Evolutionary conservation across 2,797 vertebrate species (phyloP).

Genomic region (Sebastes ruberrimus): DNA sequence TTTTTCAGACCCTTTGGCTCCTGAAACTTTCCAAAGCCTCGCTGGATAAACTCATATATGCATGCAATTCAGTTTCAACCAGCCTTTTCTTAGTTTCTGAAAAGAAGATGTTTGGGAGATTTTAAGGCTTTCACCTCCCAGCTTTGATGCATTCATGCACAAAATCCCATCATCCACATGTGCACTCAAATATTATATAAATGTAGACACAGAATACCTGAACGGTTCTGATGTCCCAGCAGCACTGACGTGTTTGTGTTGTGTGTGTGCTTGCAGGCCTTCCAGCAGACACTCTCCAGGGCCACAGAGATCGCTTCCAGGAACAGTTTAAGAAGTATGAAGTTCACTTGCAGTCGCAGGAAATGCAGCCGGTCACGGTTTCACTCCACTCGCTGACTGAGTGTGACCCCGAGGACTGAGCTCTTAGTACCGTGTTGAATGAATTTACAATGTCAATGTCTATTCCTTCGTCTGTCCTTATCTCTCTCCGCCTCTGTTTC

Average conservation of each 20-base stretch:
- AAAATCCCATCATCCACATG: neutral
- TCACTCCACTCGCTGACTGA: neutral
- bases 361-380: conserved; percentile 4
- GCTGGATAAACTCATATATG: neutral
- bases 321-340: conserved; percentile 97
- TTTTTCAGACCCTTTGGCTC: neutral
- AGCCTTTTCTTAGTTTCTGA: neutral
- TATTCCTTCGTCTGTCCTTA: neutral
- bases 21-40: neutral
- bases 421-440: conserved; percentile 5
- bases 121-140: neutral
- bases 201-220: neutral
- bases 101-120: neutral
- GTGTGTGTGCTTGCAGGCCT: conserved; percentile 85
- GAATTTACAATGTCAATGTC: neutral
- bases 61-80: neutral
- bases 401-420: conserved; percentile 6
- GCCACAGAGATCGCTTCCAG: conserved; percentile 97
- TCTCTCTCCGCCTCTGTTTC: conserved; percentile 9
- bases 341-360: conserved; percentile 44
- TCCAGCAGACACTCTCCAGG: conserved; percentile 95
- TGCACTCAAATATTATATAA: neutral
- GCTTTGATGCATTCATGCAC: neutral
- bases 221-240: neutral
- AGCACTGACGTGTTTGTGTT: conserved; percentile 20